phyloP scores from a whole-genome alignment of 2,888 invertebrate genomes.

The Melieria picta region DNA sequence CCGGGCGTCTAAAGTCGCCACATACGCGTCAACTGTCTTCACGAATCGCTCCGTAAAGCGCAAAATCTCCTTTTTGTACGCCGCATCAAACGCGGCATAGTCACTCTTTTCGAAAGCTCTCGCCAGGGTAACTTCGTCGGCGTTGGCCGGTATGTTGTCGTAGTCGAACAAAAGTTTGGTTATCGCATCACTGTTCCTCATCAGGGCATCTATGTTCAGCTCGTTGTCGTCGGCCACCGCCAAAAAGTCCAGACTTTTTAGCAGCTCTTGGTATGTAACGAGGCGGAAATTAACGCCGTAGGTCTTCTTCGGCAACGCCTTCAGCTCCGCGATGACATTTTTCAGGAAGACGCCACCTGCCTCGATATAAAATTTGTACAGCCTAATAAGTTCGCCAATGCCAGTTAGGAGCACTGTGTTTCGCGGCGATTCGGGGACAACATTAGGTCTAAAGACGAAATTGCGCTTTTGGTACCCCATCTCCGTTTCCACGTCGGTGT shows the following conservation, averaged over 20 bases:
- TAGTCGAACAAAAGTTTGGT: background rate
- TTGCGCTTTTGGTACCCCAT: no score
- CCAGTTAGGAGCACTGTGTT: no score
- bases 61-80: background rate
- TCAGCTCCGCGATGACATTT: conserved; percentile 7
- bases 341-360: background rate
- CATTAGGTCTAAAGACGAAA: no score
- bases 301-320: conserved; percentile 2
- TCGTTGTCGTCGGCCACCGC: background rate
- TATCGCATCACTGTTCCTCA: conserved; percentile 1
- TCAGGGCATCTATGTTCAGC: background rate
- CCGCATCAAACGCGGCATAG: background rate
- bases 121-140: background rate
- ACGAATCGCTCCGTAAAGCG: no score
- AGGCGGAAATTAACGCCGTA: background rate
- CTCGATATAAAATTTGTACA: no score
- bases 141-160: background rate
- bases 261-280: background rate
- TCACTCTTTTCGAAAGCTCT: conserved; percentile 7
- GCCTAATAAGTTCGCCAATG: no score
- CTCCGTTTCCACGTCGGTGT: no score
- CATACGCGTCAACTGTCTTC: background rate
- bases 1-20: background rate
- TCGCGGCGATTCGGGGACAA: no score
- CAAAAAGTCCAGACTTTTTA: background rate